Evolutionary conservation across 2,113 vertebrate species (phyloP), one percentile per base, ranked within the genome.

Genomic region (Macquaria australasica): DNA sequence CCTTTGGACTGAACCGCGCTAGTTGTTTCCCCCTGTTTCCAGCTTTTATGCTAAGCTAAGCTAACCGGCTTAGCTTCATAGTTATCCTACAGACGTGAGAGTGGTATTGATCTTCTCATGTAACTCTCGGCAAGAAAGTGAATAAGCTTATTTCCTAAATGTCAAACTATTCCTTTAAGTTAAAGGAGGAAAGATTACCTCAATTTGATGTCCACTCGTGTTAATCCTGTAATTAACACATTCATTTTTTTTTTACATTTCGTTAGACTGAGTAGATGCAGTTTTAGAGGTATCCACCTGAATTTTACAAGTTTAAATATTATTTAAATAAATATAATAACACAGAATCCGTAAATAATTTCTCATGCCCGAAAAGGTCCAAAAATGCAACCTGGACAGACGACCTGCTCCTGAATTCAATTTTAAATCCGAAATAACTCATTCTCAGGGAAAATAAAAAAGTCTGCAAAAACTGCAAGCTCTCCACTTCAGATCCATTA

Each of bases 311-410:
- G 18, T 31, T 25, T 20, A 18, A 43, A 31, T 31, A 31, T 31
- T 31, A 20, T 71, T 76, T 80, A 64, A 67, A 81, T 83, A 67
- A 28, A 85, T 70, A 59, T 67, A 31, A 11, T 12, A 28, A 66
- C 41, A 21, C 16, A 55, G 37, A 28, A 28, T 71, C n/a, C 20
- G 9, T 53, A 16, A 55, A 53, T 60, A 3, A 51, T 69, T 71
- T 51, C 1, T 64, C 3, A 63, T 16, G 25, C 18, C 10, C 16
- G 20, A 18, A 18, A 25, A 43, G 18, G 37, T 8, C n/a, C 50
- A 0, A 28, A 68, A 62, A n/a, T 34, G n/a, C 53, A 58, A 23
- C 28, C 39, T 25, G 21, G 45, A 78, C 37, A 60, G 14, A 74
- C 55, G 37, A 60, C 20, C 50, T 43, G 50, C 56, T 37, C n/a